Evolutionary conservation across 2,113 vertebrate species (phyloP).

Genomic region (Raphicerus campestris): DNA sequence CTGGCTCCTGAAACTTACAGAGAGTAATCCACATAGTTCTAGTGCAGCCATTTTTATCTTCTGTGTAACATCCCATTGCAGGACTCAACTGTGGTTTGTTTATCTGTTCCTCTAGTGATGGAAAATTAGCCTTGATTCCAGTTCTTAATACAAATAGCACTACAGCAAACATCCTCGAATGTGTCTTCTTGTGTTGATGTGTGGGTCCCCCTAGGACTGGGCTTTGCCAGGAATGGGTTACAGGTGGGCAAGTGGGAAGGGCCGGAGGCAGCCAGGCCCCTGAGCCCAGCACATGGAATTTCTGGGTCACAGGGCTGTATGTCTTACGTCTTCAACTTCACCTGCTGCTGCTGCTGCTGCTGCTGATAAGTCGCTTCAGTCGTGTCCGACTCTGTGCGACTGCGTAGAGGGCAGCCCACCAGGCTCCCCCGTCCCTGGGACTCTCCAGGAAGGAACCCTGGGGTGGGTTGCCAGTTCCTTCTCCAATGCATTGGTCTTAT

Average conservation of each 20-base stretch:
- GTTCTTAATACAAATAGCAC: neutral
- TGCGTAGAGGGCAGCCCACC: too few species aligned
- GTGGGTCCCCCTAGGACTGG: neutral
- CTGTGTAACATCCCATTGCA: neutral
- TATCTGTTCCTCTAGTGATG: neutral
- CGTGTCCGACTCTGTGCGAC: too few species aligned
- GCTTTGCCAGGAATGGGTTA: neutral
- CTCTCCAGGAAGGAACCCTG: too few species aligned
- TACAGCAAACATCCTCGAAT: neutral
- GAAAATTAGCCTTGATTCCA: neutral
- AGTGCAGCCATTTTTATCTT: neutral
- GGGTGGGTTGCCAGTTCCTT: too few species aligned
- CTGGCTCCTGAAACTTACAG: neutral
- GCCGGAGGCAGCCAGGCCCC: neutral
- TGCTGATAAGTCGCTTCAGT: too few species aligned
- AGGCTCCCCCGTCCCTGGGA: too few species aligned
- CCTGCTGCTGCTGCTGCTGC: neutral
- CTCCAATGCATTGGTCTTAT: neutral
- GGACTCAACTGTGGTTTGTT: neutral
- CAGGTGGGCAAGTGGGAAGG: neutral
- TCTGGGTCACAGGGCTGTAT: neutral
- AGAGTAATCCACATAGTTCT: neutral
- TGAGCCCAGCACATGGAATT: neutral
- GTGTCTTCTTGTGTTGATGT: neutral
- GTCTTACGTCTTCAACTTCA: neutral